These are phyloP conservation scores for Acinonyx jubatus DNA, from an alignment of 2,113 vertebrate genomes.

Conservation along the genomic window DNA sequence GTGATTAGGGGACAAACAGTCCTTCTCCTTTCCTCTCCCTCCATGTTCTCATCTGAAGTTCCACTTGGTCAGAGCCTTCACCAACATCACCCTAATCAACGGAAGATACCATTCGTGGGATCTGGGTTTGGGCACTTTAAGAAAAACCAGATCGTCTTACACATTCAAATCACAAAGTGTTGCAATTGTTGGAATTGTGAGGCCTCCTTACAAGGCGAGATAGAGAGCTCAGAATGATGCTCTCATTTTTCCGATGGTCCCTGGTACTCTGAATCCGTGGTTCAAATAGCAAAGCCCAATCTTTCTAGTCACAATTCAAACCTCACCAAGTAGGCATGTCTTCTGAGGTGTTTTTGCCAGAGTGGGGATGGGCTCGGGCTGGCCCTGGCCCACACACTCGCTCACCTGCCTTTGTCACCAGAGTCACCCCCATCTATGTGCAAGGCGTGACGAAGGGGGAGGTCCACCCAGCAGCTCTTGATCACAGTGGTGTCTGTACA, in stretches of 20 bases:
- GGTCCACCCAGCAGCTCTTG: neutral
- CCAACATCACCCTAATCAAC: neutral
- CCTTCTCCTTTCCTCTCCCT: neutral
- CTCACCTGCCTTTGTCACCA: neutral
- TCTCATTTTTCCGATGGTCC: neutral
- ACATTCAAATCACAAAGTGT: neutral
- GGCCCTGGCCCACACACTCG: neutral
- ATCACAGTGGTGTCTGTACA: neutral
- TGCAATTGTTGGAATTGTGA: neutral
- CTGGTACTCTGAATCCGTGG: neutral
- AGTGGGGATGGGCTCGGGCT: neutral
- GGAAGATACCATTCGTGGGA: neutral
- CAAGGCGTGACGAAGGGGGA: neutral
- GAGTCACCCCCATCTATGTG: neutral
- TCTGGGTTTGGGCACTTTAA: neutral
- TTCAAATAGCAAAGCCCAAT: neutral
- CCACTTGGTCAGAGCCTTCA: neutral
- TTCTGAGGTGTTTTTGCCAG: neutral
- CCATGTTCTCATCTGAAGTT: neutral
- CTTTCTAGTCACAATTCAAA: neutral
- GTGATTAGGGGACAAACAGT: neutral
- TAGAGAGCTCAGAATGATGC: neutral
- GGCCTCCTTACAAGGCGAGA: neutral
- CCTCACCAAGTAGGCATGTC: neutral
- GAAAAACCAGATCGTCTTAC: neutral